phyloP scores from a whole-genome alignment of 2,113 vertebrate species.

The Alosa alosa region DNA sequence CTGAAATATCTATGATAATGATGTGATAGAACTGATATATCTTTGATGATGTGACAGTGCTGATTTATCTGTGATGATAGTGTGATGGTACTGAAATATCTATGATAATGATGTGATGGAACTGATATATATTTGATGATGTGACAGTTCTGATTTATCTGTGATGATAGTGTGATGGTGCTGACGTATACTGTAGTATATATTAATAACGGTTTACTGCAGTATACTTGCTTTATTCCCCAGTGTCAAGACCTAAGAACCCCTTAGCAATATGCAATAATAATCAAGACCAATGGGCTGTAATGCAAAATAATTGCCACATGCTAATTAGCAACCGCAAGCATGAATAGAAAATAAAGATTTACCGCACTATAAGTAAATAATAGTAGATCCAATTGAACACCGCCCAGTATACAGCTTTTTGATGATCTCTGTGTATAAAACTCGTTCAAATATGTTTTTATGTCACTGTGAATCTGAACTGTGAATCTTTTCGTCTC shows the following conservation, averaged over 20 bases:
- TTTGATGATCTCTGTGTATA: neutral
- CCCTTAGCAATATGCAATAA: neutral
- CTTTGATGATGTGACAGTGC: no score
- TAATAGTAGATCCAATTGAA: no score
- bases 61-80: no score
- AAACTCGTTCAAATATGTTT: neutral
- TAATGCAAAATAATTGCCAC: neutral
- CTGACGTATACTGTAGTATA: neutral
- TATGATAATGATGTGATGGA: no score
- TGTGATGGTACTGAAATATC: no score
- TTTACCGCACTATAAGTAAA: neutral
- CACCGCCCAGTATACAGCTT: neutral
- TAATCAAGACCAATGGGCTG: neutral
- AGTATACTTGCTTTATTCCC: neutral
- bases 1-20: no score
- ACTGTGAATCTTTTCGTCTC: conserved; percentile 37
- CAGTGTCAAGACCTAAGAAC: neutral
- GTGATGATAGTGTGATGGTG: no score
- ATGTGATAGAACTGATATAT: no score
- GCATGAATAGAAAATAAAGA: neutral
- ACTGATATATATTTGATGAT: no score
- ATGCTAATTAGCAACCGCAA: neutral
- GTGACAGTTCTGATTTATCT: no score
- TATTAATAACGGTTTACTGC: no score
- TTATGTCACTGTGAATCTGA: neutral